These are phyloP conservation scores for Boloria selene DNA, from an alignment of 2,888 invertebrate genomes.

Conservation along the genomic window DNA sequence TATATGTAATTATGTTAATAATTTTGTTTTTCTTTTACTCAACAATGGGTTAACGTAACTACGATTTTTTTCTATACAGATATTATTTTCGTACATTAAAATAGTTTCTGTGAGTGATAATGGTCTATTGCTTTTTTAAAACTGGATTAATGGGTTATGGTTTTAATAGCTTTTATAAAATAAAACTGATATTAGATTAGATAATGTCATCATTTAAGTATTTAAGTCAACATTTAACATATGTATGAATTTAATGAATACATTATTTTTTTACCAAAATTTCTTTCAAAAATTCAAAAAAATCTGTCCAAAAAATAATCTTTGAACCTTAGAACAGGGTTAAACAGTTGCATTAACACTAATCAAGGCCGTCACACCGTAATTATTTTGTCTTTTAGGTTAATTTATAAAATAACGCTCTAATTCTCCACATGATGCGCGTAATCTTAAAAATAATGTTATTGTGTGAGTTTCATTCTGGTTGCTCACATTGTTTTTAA, in stretches of 20 bases:
- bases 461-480: neutral
- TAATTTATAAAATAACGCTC: conserved; percentile 30
- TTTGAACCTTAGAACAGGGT: conserved; percentile 18
- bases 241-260: neutral
- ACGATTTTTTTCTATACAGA: too few relatives aligned
- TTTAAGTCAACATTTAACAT: neutral
- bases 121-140: too few relatives aligned
- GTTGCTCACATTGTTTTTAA: neutral
- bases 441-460: conserved; percentile 22
- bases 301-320: conserved; percentile 13
- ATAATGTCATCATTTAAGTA: too few relatives aligned
- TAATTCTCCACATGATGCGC: conserved; percentile 31
- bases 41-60: too few relatives aligned
- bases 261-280: neutral
- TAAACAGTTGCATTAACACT: conserved; percentile 24
- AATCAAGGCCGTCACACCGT: conserved; percentile 36
- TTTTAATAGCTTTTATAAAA: too few relatives aligned
- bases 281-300: neutral
- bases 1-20: too few relatives aligned
- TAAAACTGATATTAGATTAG: too few relatives aligned
- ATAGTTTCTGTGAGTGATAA: too few relatives aligned
- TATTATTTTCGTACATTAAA: too few relatives aligned
- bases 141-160: too few relatives aligned
- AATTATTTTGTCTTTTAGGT: conserved; percentile 39
- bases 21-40: too few relatives aligned